Evolutionary conservation across 2,113 vertebrate species (phyloP), one percentile per base, ranked within the genome.

Genomic region (Tichodroma muraria): DNA sequence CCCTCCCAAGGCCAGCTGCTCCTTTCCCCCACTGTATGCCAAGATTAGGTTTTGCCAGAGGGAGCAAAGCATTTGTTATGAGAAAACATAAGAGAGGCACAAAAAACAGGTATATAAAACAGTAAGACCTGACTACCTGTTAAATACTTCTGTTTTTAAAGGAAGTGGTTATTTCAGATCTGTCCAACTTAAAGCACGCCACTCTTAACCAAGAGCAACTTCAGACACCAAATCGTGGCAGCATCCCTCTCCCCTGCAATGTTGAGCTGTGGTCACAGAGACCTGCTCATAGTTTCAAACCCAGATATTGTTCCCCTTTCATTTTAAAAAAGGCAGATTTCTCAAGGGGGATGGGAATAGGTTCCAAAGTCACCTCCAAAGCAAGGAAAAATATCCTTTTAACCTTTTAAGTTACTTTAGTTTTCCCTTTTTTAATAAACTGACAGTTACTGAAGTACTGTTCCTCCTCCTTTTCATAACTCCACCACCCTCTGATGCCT

Each of bases 181-280:
- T 64, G 23, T 30, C 49, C 75, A 59, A 52, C 24, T 49, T 60
- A 59, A 83, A 50, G 28, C 27, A 71, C 8, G 1, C 15, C 2
- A 1, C 40, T 47, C 10, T n/a, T 24, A 77, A 31, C 14, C 18
- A 53, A 73, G 21, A 79, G 50, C 44, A 25, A 30, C 47, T 83
- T 44, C 15, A 45, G 38, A 66, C 15, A 49, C 40, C 13, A 10
- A 80, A 65, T 35, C 0, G 0, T 63, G 68, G 71, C 0, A 0
- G 27, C 59, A 69, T 69, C 42, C 17, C 35, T 64, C 37, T 72
- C 15, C 35, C 28, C 37, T 22, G 56, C 1, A 4, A 50, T 11
- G 15, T 52, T 42, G n/a, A 31, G 65, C 69, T 90, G 79, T 42
- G 64, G 40, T 80, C 70, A 69, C 20, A 78, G 50, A 77, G 44